phyloP scores from a whole-genome alignment of 2,888 invertebrate genomes.

The Tipula confusa region DNA sequence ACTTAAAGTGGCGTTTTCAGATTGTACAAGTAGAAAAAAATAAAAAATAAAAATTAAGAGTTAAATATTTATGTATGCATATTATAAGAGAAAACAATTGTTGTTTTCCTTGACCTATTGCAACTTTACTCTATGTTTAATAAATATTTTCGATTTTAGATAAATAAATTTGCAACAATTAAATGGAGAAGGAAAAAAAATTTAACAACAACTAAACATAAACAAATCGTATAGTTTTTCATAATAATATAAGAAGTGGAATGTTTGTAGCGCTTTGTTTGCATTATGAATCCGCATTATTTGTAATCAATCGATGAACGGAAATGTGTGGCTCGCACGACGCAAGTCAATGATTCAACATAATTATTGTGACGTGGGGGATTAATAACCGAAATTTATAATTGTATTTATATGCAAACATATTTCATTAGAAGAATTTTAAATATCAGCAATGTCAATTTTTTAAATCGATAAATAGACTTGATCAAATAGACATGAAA shows the following conservation, averaged over 20 bases:
- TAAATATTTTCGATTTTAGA: neutral
- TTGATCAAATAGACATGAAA: no score
- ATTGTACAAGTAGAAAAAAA: neutral
- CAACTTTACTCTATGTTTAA: neutral
- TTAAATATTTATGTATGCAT: neutral
- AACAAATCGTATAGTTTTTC: neutral
- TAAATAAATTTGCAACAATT: neutral
- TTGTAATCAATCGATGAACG: neutral
- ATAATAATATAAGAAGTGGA: neutral
- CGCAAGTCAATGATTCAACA: no score
- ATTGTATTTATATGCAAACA: no score
- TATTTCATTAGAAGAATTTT: no score
- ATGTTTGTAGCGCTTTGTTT: neutral
- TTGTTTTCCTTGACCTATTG: slow-evolving; percentile 12
- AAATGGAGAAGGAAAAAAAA: neutral
- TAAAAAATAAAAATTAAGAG: neutral
- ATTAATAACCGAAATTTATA: no score
- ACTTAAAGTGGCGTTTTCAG: neutral
- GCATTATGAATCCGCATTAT: neutral
- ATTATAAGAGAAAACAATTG: neutral
- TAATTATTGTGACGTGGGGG: no score
- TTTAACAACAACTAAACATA: neutral
- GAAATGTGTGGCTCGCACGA: neutral
- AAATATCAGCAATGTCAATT: no score
- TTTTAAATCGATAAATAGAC: no score